Percentiles rank a stretch among this genome's conserved stretches.
These are phyloP conservation scores for Otocyon megalotis DNA, from an alignment of 2,113 vertebrate species.

Conservation along the genomic window DNA sequence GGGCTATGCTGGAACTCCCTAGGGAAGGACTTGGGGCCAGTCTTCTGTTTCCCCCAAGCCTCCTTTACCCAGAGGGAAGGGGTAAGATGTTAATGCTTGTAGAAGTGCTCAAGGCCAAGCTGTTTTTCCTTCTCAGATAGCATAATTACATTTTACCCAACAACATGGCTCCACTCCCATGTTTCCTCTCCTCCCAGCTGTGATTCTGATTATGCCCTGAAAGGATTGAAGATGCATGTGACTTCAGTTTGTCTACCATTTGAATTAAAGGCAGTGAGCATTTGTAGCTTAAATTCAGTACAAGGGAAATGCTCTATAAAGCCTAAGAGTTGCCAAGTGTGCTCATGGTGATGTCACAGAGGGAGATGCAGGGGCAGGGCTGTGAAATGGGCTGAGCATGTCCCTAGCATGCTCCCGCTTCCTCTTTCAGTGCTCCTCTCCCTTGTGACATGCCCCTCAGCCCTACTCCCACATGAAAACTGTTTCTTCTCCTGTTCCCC, in stretches of 20 bases:
- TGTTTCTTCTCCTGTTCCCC: neutral
- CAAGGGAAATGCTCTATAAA: neutral
- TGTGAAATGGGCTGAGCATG: neutral
- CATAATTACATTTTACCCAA: slow-evolving; percentile 11
- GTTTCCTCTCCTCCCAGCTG: slow-evolving; percentile 58
- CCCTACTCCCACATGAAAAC: neutral
- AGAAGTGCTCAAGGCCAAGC: slow-evolving; percentile 48
- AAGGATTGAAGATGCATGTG: slow-evolving; percentile 18
- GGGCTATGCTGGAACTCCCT: neutral
- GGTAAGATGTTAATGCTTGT: neutral
- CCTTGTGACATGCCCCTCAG: neutral
- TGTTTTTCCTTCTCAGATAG: slow-evolving; percentile 26
- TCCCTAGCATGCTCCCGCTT: neutral
- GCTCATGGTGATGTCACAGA: neutral
- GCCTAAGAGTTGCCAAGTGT: neutral
- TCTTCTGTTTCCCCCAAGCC: neutral
- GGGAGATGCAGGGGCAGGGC: neutral
- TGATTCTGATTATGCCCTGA: slow-evolving; percentile 47
- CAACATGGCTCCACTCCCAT: neutral
- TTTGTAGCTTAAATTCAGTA: slow-evolving; percentile 13
- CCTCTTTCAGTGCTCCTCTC: neutral
- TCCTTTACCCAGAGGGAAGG: slow-evolving; percentile 23
- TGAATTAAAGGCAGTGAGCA: neutral
- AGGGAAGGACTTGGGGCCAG: neutral
- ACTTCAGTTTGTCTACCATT: neutral